Evolutionary conservation across 2,797 vertebrate species (phyloP).

Genomic region (Parambassis ranga): DNA sequence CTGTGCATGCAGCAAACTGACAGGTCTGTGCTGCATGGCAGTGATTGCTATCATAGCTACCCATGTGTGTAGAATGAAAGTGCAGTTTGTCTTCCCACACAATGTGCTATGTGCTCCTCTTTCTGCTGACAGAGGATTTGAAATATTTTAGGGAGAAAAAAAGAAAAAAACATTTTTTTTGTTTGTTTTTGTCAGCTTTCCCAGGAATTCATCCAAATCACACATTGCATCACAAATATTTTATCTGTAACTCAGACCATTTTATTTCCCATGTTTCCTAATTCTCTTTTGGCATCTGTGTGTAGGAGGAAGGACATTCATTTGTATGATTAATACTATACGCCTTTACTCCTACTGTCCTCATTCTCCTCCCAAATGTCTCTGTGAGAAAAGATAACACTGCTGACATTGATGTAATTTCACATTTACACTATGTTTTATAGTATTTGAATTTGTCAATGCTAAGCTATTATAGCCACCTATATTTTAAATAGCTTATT

Average conservation of each 20-base stretch:
- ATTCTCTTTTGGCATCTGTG: background rate
- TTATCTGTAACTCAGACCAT: background rate
- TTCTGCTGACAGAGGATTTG: background rate
- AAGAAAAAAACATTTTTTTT: no score
- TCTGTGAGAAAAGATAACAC: slow-evolving; percentile 4
- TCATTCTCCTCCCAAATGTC: slow-evolving; percentile 5
- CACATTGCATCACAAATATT: background rate
- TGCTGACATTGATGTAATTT: background rate
- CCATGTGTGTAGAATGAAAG: background rate
- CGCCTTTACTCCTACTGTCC: slow-evolving; percentile 4
- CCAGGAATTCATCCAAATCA: background rate
- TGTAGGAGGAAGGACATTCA: slow-evolving; percentile 2
- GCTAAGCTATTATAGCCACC: background rate
- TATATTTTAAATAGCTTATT: background rate
- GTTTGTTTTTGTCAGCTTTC: background rate
- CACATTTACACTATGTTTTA: background rate
- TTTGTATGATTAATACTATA: slow-evolving; percentile 9
- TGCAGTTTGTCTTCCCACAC: background rate
- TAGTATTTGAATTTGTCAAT: background rate
- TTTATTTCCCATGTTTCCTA: background rate
- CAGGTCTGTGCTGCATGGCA: background rate
- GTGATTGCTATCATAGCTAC: background rate
- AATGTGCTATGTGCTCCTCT: background rate
- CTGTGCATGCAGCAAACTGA: background rate
- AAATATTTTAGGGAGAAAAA: no score